Evolutionary conservation across 1,140 invertebrate species (phyloP).

Genomic region (Mamestra configurata): DNA sequence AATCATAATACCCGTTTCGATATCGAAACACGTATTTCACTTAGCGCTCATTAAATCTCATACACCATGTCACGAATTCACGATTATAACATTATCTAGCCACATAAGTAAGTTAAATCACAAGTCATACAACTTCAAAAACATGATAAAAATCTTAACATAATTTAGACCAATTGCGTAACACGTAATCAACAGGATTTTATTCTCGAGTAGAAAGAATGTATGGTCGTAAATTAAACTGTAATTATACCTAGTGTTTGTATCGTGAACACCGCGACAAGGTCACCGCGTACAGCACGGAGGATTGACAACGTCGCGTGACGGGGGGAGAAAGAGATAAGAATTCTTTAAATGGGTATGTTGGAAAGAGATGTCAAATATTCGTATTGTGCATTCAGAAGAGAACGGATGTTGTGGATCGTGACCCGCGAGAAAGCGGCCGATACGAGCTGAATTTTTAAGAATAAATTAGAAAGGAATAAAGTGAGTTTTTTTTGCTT

Average conservation of each 20-base stretch:
- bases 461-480: slow-evolving; percentile 78
- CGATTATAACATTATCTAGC: slow-evolving; percentile 5
- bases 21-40: slow-evolving; percentile 7
- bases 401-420: slow-evolving; percentile 82
- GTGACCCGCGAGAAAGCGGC: slow-evolving; percentile 83
- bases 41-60: slow-evolving; percentile 1
- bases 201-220: slow-evolving; percentile 35
- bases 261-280: slow-evolving; percentile 71
- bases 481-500: slow-evolving; percentile 31
- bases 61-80: not conserved
- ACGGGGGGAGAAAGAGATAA: slow-evolving; percentile 61
- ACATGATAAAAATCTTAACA: slow-evolving; percentile 39
- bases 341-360: slow-evolving; percentile 4
- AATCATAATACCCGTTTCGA: slow-evolving; percentile 8
- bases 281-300: slow-evolving; percentile 69
- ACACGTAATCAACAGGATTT: slow-evolving; percentile 37
- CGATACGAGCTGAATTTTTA: slow-evolving; percentile 76
- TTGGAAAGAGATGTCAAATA: slow-evolving; percentile 69
- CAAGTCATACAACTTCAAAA: not conserved
- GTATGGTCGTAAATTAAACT: slow-evolving; percentile 60
- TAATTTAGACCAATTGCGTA: slow-evolving; percentile 35
- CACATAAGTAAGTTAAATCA: slow-evolving; percentile 2
- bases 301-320: slow-evolving; percentile 77
- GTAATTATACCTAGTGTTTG: slow-evolving; percentile 72
- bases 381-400: slow-evolving; percentile 81